Evolutionary conservation across 2,797 vertebrate species (phyloP), one percentile per base, ranked within the genome.

Genomic region (Mionectes olivaceus): DNA sequence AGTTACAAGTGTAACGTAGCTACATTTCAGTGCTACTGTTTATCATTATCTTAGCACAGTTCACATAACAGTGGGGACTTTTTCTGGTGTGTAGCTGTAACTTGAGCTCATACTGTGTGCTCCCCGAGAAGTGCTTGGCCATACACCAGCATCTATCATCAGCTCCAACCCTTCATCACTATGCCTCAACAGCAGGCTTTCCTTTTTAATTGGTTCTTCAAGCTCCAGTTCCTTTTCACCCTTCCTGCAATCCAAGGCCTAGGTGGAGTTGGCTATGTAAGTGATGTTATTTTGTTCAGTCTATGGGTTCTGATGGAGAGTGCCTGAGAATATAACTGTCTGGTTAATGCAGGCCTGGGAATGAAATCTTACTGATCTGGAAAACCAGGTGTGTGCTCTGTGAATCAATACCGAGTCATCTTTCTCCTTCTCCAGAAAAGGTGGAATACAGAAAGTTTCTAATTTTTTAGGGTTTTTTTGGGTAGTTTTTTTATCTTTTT

Each of bases 311-410:
- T 89, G 68, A 90, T 69, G 80, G 44, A 83, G 49, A 11, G 10
- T 19, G n/a, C 14, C 23, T 49, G 47, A 70, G 53, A 64, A 60
- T 35, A 41, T 33, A 41, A 6, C 28, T 55, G 10, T 52, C 43
- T 64, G 50, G 18, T 56, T 79, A 50, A 19, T 68, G 59, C 8
- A 53, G 32, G 53, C 89, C 33, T 84, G 57, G 79, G 47, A 56
- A 81, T 57, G 32, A 69, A 91, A 46, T 78, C 4, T 1, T 63
- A 21, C 35, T 78, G 25, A 70, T 69, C 43, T 60, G 60, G n/a
- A 76, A 78, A 84, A 83, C 19, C 14, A 44, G 7, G 9, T 84
- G 33, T 2, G 2, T 0, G 0, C 10, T 43, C 18, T 57, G 25
- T 70, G 33, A 59, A 56, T 32, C 61, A 83, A 33, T 53, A 39